Evolutionary conservation across 1,140 invertebrate species (phyloP), one percentile per base, ranked within the genome.

Genomic region (Leptinotarsa lineolata): DNA sequence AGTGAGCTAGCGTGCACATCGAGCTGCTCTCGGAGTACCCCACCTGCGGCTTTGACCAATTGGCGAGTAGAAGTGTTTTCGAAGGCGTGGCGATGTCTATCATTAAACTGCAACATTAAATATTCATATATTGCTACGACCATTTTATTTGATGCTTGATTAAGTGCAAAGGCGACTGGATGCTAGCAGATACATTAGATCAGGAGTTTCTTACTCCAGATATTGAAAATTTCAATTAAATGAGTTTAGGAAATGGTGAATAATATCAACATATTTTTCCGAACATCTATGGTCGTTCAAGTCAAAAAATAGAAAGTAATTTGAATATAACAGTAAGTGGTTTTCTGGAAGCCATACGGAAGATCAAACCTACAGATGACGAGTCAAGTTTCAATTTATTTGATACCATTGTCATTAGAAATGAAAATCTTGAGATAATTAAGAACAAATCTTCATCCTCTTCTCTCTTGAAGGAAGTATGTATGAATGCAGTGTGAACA

Each of bases 141-240:
- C 78, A 79, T 79, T 78, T 79, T 79, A 78, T 79, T 76, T 78
- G 73, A 77, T 77, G 75, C 77, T 72, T 78, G 71, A 75, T 78
- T 74, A 73, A 78, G 39, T 77, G 8, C 5, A 44, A 39, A 11
- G 16, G 22, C 30, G 5, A 3, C 18, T 22, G 61, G 24, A 64
- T 64, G 18, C 16, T 64, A 15, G 58, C n/a, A 60, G 58, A 21
- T 18, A 39, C 8, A 39, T 39, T 39, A 1, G 30, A 11, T 0
- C 8, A 11, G 30, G 30, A 11, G 30, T 39, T 39, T 39, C 30
- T 39, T 30, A 30, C 30, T 30, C 6, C 8, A 30, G 6, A 30
- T 30, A 30, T 30, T 30, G 30, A 30, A 30, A 8, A 39, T 39
- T 39, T 39, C 30, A 39, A 11, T 39, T 11, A 11, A 39, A 39